These are phyloP conservation scores for Grapholita molesta DNA, from an alignment of 1,140 invertebrate genomes.

Conservation along the genomic window DNA sequence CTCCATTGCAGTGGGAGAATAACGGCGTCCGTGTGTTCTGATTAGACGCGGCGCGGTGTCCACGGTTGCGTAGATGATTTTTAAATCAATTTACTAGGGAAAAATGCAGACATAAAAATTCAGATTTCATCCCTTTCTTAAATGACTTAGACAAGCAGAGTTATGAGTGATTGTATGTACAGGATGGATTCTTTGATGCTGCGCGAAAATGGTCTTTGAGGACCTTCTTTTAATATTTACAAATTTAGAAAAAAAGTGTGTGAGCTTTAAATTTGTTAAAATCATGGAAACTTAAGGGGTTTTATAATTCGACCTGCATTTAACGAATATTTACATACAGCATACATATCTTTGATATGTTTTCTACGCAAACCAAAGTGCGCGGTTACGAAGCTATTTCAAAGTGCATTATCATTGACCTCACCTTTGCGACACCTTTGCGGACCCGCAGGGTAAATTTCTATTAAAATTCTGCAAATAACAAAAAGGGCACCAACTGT, in stretches of 20 bases:
- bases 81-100: not conserved
- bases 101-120: not conserved
- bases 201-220: too few species aligned
- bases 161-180: too few species aligned
- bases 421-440: constrained; percentile 12
- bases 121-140: not conserved
- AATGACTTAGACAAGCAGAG: too few species aligned
- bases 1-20: constrained; percentile 19
- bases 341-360: not conserved
- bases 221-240: too few species aligned
- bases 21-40: constrained; percentile 21
- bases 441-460: constrained; percentile 35
- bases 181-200: too few species aligned
- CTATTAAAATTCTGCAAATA: constrained; percentile 74
- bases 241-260: too few species aligned
- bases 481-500: constrained; percentile 58
- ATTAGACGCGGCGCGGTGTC: constrained; percentile 34
- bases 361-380: not conserved
- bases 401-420: constrained; percentile 1
- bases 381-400: not conserved
- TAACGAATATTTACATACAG: too few species aligned
- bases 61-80: constrained; percentile 23
- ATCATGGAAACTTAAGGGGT: too few species aligned
- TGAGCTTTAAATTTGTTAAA: too few species aligned
- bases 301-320: too few species aligned